Conservation (phyloP, 2,888 invertebrate species). For the Phengaris alcon region DNA sequence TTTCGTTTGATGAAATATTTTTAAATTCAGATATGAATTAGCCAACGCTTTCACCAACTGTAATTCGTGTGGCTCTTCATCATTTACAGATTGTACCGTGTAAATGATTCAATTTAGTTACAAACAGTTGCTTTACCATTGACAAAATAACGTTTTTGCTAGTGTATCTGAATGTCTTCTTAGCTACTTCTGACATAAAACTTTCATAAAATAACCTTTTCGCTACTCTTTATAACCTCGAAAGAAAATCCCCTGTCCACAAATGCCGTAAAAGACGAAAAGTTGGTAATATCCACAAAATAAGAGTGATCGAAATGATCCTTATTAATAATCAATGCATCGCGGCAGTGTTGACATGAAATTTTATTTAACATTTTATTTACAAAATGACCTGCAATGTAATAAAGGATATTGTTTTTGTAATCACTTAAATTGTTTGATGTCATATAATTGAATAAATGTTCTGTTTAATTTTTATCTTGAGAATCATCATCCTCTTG, state of each 20-base stretch:
- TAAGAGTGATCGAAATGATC: neutral
- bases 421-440: too few species aligned
- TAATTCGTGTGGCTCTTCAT: slow-evolving; percentile 19
- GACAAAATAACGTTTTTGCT: neutral
- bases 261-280: neutral
- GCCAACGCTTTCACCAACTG: slow-evolving; percentile 17
- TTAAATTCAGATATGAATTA: neutral
- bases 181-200: neutral
- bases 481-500: too few species aligned
- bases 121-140: neutral
- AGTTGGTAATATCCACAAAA: neutral
- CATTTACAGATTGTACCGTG: neutral
- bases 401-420: too few species aligned
- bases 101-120: neutral
- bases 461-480: too few species aligned
- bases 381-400: slow-evolving; percentile 23
- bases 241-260: neutral
- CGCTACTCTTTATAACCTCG: slow-evolving; percentile 22
- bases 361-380: too few species aligned
- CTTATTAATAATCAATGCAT: slow-evolving; percentile 24
- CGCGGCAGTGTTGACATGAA: too few species aligned
- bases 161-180: neutral
- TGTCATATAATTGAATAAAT: too few species aligned
- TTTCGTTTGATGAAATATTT: neutral
- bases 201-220: too few species aligned